Base-by-base conservation (phyloP, 2,888 invertebrate genomes). In the Cerastis rubricosa region DNA sequence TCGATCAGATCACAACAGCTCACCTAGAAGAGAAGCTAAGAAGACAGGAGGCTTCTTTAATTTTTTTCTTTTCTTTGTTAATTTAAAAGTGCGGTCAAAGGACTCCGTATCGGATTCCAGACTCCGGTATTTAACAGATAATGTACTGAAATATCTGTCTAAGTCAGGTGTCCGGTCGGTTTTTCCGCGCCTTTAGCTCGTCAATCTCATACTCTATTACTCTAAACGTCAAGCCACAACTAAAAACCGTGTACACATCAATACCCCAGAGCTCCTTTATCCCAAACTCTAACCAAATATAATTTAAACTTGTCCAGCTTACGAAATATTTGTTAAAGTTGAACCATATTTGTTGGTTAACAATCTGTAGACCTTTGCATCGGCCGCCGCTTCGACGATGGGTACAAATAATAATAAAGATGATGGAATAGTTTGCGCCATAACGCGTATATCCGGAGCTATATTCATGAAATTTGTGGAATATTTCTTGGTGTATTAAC, bases 281-380 rank as follows among this genome's bases (percentile, higher is more conserved):
- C 51, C 57, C 35, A 45, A 84, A 84, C 87, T 84, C 67, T 47
- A 35, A 45, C 79, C 72, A 78, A 87, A 86, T 85, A 87, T 85
- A 87, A 85, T 87, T 87, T 85, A 85, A 86, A 86, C 85, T 86
- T 80, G 70, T 63, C 71, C 76, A 65, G 85, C 66, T 79, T 67
- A 72, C 70, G 72, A 70, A 76, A 81, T 80, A 78, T 87, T 83
- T 78, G 72, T 49, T 63, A 19, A 65, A 75, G 63, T 81, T 69
- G 19, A 73, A 69, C 78, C 45, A 14, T 77, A 72, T 80, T 73
- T 80, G 84, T 83, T 81, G 72, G 85, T 61, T 61, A 85, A 83
- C 74, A 75, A 77, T 75, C 73, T 80, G 71, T 69, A 35, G 59
- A 22, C 51, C 8, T 76, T 51, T 29, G 64, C 51, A 61, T 71